Evolutionary conservation across 2,888 invertebrate species (phyloP).

Genomic region (Melangyna quadrimaculata): DNA sequence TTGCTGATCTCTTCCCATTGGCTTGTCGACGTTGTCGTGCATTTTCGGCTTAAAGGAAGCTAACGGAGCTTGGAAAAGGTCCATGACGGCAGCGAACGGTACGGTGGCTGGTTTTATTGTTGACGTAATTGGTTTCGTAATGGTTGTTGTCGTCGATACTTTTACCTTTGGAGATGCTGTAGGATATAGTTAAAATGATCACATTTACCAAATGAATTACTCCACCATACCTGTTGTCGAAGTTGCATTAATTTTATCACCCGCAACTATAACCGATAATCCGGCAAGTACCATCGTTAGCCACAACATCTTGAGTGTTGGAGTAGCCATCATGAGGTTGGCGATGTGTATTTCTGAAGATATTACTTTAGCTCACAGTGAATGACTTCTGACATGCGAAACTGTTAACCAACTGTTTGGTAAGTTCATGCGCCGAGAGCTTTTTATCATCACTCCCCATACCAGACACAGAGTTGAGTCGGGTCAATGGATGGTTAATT

Average conservation of each 20-base stretch:
- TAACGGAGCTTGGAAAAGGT: constrained; percentile 36
- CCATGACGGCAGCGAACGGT: constrained; percentile 73
- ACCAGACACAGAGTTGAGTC: constrained; percentile 33
- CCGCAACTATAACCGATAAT: constrained; percentile 4
- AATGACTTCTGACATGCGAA: constrained; percentile 71
- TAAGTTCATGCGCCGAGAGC: constrained; percentile 76
- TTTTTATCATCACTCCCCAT: constrained; percentile 79
- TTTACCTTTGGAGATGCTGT: constrained; percentile 24
- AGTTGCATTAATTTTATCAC: constrained; percentile 3
- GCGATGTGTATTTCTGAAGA: background rate
- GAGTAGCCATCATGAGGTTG: constrained; percentile 16
- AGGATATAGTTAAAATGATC: background rate
- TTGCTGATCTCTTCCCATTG: constrained; percentile 21
- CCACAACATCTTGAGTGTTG: constrained; percentile 14
- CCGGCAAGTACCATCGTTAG: constrained; percentile 13
- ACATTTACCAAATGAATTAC: constrained; percentile 1
- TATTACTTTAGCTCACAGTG: constrained; percentile 17
- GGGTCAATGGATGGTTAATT: constrained; percentile 69
- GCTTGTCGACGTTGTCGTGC: background rate
- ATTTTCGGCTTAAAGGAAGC: constrained; percentile 40
- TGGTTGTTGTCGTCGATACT: background rate
- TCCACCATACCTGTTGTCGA: constrained; percentile 54
- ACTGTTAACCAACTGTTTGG: constrained; percentile 76
- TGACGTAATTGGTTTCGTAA: constrained; percentile 15
- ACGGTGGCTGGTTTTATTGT: constrained; percentile 67